Conservation (phyloP, 2,797 vertebrate genomes). For the Urosaurus nigricauda region DNA sequence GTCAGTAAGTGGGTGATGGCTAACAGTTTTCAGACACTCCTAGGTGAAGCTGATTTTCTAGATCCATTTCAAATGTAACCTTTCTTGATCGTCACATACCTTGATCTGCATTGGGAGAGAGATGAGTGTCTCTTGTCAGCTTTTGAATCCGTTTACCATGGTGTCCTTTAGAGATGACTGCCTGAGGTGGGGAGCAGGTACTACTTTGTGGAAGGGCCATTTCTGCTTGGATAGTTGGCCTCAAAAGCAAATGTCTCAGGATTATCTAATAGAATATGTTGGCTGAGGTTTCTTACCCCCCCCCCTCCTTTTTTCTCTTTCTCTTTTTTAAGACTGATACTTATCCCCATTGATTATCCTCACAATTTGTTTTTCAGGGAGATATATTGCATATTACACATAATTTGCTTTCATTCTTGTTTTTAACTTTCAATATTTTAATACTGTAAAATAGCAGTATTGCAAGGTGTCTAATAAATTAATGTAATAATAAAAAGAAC, state of each 20-base stretch:
- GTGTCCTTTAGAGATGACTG: neutral
- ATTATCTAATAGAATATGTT: too few relatives aligned
- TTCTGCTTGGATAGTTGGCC: neutral
- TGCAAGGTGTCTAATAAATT: too few relatives aligned
- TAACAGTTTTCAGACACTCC: neutral
- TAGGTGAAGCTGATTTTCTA: neutral
- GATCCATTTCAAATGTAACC: neutral
- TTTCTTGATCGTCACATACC: neutral
- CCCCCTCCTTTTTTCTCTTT: too few relatives aligned
- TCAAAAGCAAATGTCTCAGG: neutral
- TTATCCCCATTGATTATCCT: neutral
- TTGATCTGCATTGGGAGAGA: neutral
- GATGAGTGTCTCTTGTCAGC: neutral
- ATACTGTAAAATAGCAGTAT: too few relatives aligned
- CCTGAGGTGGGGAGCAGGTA: neutral
- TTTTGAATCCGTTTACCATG: neutral
- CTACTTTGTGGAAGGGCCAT: neutral
- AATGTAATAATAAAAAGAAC: too few relatives aligned
- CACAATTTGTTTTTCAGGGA: neutral
- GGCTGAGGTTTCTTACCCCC: too few relatives aligned
- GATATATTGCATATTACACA: neutral
- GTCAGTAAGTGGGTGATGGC: neutral
- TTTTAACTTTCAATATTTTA: neutral
- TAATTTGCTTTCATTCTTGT: neutral
- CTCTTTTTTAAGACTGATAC: neutral